These are phyloP conservation scores for Poeciliopsis retropinna DNA, from an alignment of 2,113 vertebrate species.

Conservation along the genomic window DNA sequence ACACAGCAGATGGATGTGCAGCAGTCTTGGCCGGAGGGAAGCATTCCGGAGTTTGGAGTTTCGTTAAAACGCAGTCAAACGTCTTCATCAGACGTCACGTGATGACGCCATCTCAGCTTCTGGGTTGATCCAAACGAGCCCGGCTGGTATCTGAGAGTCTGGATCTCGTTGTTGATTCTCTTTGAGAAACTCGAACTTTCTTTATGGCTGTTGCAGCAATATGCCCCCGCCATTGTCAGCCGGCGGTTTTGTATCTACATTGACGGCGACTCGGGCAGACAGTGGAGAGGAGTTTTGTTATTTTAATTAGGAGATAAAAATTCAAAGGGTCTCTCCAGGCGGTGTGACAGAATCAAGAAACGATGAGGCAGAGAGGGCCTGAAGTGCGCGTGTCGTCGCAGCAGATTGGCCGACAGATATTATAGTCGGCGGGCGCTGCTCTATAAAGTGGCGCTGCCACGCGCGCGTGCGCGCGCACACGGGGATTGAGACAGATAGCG, in stretches of 20 bases:
- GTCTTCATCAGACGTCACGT: conserved; percentile 59
- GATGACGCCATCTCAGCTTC: conserved; percentile 56
- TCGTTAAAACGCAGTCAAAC: conserved; percentile 59
- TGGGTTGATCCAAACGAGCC: conserved; percentile 62
- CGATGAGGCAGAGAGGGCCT: conserved; percentile 76
- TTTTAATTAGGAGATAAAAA: conserved; percentile 86
- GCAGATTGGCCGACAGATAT: conserved; percentile 79
- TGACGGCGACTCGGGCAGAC: conserved; percentile 78
- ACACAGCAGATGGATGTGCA: conserved; percentile 67
- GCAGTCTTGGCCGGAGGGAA: conserved; percentile 63
- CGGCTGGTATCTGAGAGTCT: conserved; percentile 56
- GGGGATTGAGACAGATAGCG: conserved; percentile 60
- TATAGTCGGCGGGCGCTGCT: too few relatives aligned
- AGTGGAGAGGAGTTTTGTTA: conserved; percentile 81
- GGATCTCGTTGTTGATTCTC: conserved; percentile 58
- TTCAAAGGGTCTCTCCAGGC: conserved; percentile 82
- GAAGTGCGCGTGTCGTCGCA: conserved; percentile 75
- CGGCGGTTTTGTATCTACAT: conserved; percentile 79
- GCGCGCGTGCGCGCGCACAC: conserved; percentile 54
- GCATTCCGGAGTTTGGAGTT: conserved; percentile 39
- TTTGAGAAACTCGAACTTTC: conserved; percentile 65
- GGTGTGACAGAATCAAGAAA: conserved; percentile 81
- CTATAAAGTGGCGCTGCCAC: conserved; percentile 71
- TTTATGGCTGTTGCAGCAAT: conserved; percentile 62
- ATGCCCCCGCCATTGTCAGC: conserved; percentile 64